phyloP scores from a whole-genome alignment of 2,888 invertebrate species.

The Pandemis cinnamomeana region DNA sequence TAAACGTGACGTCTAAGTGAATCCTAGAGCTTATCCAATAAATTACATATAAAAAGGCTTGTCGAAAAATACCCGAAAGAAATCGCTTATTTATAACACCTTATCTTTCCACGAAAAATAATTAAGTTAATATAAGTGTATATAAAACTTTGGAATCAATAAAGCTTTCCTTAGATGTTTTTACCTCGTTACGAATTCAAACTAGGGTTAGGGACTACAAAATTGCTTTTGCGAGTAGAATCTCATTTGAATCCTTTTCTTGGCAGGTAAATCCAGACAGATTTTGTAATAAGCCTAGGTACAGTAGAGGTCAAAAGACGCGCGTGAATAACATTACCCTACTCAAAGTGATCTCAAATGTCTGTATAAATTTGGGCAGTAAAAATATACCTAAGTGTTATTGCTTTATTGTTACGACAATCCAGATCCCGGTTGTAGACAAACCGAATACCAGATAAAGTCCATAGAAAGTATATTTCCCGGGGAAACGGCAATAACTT shows the following conservation, averaged over 20 bases:
- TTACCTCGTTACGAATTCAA: constrained; percentile 19
- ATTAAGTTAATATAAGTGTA: not conserved
- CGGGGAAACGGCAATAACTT: constrained; percentile 72
- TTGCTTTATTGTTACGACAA: constrained; percentile 69
- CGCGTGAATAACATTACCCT: constrained; percentile 31
- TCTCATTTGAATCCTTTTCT: constrained; percentile 42
- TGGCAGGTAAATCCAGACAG: constrained; percentile 41
- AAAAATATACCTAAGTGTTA: constrained; percentile 66
- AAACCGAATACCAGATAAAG: constrained; percentile 71
- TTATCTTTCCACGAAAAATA: not conserved
- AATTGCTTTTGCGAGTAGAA: constrained; percentile 35
- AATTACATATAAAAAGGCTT: not conserved
- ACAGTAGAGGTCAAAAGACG: constrained; percentile 28
- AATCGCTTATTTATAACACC: not conserved
- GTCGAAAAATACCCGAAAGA: not conserved
- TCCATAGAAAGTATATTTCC: constrained; percentile 73
- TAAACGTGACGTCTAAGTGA: not conserved
- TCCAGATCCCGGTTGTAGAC: constrained; percentile 65
- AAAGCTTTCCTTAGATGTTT: not conserved
- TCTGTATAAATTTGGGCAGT: constrained; percentile 51
- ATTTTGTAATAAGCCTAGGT: constrained; percentile 38
- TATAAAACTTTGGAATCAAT: not conserved
- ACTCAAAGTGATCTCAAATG: constrained; percentile 26
- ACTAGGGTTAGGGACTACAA: constrained; percentile 13
- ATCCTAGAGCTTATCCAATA: not conserved